phyloP scores from a whole-genome alignment of 2,888 invertebrate species.

The Laothoe populi region DNA sequence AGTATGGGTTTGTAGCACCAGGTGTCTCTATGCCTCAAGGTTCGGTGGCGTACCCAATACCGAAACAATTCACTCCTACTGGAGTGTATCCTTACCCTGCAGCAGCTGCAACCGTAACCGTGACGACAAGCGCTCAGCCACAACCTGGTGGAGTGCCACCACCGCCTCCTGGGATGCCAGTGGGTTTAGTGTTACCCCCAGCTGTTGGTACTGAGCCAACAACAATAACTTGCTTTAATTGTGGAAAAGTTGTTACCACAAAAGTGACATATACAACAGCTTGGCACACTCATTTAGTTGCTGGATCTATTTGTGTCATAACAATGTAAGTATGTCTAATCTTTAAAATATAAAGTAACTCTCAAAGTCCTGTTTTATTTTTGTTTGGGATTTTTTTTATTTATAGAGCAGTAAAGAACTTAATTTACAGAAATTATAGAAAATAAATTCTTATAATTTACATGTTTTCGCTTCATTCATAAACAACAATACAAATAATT shows the following conservation, averaged over 20 bases:
- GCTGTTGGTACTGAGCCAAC: slow-evolving; percentile 77
- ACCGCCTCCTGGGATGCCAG: slow-evolving; percentile 58
- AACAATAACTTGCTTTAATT: slow-evolving; percentile 75
- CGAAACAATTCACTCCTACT: slow-evolving; percentile 70
- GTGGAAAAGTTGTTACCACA: slow-evolving; percentile 75
- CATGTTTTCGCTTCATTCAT: too few relatives aligned
- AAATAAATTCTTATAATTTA: too few relatives aligned
- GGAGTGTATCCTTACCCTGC: slow-evolving; percentile 74
- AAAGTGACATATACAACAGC: slow-evolving; percentile 79
- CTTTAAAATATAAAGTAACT: neutral
- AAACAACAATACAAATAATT: too few relatives aligned
- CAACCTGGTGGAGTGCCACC: slow-evolving; percentile 54
- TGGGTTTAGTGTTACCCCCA: slow-evolving; percentile 69
- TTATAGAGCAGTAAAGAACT: too few relatives aligned
- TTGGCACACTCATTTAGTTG: slow-evolving; percentile 80
- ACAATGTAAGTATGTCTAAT: slow-evolving; percentile 68
- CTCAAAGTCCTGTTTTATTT: neutral
- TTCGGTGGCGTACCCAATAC: slow-evolving; percentile 50
- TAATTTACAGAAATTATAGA: too few relatives aligned
- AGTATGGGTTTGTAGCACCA: slow-evolving; percentile 67
- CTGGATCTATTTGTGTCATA: slow-evolving; percentile 76
- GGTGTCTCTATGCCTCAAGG: slow-evolving; percentile 37
- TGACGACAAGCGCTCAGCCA: slow-evolving; percentile 58
- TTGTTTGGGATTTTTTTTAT: too few relatives aligned
- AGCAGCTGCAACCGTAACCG: slow-evolving; percentile 43